These are phyloP conservation scores for Drosophila atripex DNA, from an alignment of 2,888 invertebrate genomes.

Conservation along the genomic window DNA sequence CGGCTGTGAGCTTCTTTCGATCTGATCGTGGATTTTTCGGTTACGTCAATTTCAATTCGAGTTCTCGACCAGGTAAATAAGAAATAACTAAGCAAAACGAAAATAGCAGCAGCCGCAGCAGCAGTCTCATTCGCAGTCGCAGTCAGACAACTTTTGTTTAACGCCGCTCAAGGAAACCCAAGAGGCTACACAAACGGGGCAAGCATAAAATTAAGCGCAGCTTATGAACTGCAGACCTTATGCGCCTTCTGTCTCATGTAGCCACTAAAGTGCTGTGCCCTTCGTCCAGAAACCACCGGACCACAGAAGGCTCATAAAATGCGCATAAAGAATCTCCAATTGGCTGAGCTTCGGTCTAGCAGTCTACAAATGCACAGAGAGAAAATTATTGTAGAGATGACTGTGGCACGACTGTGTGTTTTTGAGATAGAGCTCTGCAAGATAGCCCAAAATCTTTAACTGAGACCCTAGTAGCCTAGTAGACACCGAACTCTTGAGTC, in stretches of 20 bases:
- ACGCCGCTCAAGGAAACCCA: conserved; percentile 63
- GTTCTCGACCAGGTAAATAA: conserved; percentile 38
- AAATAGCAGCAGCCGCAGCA: conserved; percentile 21
- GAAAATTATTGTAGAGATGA: neutral
- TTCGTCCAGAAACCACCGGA: conserved; percentile 42
- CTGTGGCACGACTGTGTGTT: neutral
- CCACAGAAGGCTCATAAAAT: conserved; percentile 27
- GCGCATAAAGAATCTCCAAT: conserved; percentile 75
- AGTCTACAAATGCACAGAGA: conserved; percentile 10
- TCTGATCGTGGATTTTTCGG: conserved; percentile 9
- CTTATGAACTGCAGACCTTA: conserved; percentile 70
- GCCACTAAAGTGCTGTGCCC: conserved; percentile 55
- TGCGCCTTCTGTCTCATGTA: conserved; percentile 32
- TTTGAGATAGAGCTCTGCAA: neutral
- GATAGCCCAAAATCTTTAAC: neutral
- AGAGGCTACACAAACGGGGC: conserved; percentile 56
- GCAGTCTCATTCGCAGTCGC: conserved; percentile 18
- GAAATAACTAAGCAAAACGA: conserved; percentile 18
- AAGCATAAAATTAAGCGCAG: conserved; percentile 38
- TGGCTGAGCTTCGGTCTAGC: conserved; percentile 40
- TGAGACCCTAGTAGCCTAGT: neutral
- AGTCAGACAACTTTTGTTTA: conserved; percentile 54
- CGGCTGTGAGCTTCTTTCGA: neutral
- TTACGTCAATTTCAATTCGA: conserved; percentile 38
- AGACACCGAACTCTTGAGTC: neutral